phyloP scores from a whole-genome alignment of 2,888 invertebrate genomes.

The Unio delphinus region DNA sequence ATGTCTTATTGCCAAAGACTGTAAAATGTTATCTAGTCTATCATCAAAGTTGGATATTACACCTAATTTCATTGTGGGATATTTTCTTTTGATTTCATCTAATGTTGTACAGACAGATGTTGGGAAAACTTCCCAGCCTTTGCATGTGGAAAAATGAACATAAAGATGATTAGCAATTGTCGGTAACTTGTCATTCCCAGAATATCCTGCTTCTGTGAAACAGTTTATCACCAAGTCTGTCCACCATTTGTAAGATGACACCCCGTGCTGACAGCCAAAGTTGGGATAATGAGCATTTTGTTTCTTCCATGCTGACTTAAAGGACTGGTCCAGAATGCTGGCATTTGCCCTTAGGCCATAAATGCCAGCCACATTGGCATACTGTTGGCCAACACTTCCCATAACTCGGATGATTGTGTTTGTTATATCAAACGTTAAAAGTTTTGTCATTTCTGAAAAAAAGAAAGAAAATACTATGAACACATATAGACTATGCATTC shows the following conservation, averaged over 20 bases:
- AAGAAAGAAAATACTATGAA: not conserved
- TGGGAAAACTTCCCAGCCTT: slow-evolving; percentile 80
- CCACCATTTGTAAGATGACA: slow-evolving; percentile 90
- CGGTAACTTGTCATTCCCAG: slow-evolving; percentile 39
- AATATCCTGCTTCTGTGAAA: slow-evolving; percentile 74
- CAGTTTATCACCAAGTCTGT: slow-evolving; percentile 78
- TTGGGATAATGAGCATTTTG: slow-evolving; percentile 84
- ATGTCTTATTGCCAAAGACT: slow-evolving; percentile 78
- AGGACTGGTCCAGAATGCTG: slow-evolving; percentile 76
- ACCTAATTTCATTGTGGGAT: slow-evolving; percentile 75
- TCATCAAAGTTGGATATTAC: slow-evolving; percentile 93
- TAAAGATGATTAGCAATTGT: slow-evolving; percentile 67
- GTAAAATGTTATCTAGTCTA: slow-evolving; percentile 80
- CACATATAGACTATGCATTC: no score
- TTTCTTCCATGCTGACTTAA: slow-evolving; percentile 78
- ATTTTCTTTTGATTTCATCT: slow-evolving; percentile 12
- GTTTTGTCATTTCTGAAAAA: slow-evolving; percentile 35
- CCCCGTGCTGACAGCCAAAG: slow-evolving; percentile 80
- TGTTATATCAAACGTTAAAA: slow-evolving; percentile 89
- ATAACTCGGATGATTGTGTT: slow-evolving; percentile 86
- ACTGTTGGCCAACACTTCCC: slow-evolving; percentile 81
- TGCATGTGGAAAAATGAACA: slow-evolving; percentile 79
- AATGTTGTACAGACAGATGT: slow-evolving; percentile 32
- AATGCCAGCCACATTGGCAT: slow-evolving; percentile 80
- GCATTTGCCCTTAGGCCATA: slow-evolving; percentile 79